Percentiles rank a stretch among this genome's conserved stretches.
These are phyloP conservation scores for Thoracochromis brauschi DNA, from an alignment of 2,113 vertebrate genomes.

Conservation along the genomic window DNA sequence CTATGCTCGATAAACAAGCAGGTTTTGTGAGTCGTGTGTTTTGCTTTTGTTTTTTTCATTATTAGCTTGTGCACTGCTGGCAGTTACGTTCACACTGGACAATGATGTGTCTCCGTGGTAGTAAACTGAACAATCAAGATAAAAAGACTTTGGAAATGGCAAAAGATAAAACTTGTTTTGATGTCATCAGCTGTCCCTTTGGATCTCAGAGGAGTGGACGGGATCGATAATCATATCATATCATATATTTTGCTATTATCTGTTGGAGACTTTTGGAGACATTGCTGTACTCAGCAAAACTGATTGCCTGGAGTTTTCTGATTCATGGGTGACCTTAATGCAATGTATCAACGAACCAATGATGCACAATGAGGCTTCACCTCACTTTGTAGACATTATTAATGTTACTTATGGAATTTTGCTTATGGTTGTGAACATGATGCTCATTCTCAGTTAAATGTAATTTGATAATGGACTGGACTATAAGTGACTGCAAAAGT, in stretches of 20 bases:
- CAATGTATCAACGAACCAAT: not conserved
- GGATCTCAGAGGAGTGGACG: not conserved
- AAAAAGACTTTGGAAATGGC: not conserved
- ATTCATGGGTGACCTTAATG: not conserved
- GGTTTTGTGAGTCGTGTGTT: not conserved
- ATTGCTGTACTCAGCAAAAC: not conserved
- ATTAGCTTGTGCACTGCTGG: slow-evolving; percentile 3
- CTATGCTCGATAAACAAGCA: slow-evolving; percentile 7
- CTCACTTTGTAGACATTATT: not conserved
- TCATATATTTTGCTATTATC: slow-evolving; percentile 23
- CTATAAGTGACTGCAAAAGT: not conserved
- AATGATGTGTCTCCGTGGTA: not conserved
- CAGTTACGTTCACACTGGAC: not conserved
- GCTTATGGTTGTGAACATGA: not conserved
- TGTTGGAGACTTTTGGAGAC: not conserved
- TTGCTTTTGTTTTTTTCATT: not conserved
- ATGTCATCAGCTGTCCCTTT: not conserved
- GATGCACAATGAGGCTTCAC: not conserved
- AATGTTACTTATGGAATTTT: not conserved
- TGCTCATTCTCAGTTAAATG: not conserved
- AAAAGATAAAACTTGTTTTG: not conserved
- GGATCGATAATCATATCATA: slow-evolving; percentile 18
- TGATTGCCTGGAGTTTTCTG: not conserved
- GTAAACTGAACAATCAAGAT: not conserved
- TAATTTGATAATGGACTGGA: not conserved